A percentile compares a stretch with the other conserved stretches of the same genome.
Conservation (phyloP, 2,113 vertebrate genomes). For the Macrotus californicus region DNA sequence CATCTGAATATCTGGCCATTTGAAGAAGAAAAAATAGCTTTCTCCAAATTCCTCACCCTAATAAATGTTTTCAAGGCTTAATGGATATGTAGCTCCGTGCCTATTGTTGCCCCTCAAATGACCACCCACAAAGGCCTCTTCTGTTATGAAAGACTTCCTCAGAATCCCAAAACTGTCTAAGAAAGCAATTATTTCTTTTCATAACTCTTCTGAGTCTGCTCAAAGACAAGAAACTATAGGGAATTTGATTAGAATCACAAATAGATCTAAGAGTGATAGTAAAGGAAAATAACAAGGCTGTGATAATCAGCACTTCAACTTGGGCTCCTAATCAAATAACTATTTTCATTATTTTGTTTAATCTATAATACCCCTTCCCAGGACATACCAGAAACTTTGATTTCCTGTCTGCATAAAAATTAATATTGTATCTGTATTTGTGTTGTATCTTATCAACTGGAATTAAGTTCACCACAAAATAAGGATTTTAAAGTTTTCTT, state of each 20-base stretch:
- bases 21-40: conserved; percentile 56
- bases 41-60: conserved; percentile 64
- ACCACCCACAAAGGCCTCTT: conserved; percentile 47
- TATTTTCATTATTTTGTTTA: conserved; percentile 73
- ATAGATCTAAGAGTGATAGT: conserved; percentile 68
- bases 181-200: conserved; percentile 77
- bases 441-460: conserved; percentile 7
- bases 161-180: conserved; percentile 70
- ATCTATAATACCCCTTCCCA: conserved; percentile 33
- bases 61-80: conserved; percentile 46
- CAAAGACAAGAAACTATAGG: conserved; percentile 71
- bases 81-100: conserved; percentile 34
- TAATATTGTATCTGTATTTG: conserved; percentile 20
- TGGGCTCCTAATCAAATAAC: conserved; percentile 75
- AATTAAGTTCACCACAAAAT: conserved; percentile 39
- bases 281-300: conserved; percentile 61
- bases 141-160: conserved; percentile 71
- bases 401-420: conserved; percentile 53
- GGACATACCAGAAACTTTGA: conserved; percentile 51
- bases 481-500: conserved; percentile 32
- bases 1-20: conserved; percentile 56
- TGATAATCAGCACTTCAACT: conserved; percentile 70
- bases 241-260: conserved; percentile 73
- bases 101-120: conserved; percentile 55
- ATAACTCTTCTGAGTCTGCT: conserved; percentile 70